These are phyloP conservation scores for Drosophila villosipedis DNA, from an alignment of 2,888 invertebrate species.

Conservation along the genomic window DNA sequence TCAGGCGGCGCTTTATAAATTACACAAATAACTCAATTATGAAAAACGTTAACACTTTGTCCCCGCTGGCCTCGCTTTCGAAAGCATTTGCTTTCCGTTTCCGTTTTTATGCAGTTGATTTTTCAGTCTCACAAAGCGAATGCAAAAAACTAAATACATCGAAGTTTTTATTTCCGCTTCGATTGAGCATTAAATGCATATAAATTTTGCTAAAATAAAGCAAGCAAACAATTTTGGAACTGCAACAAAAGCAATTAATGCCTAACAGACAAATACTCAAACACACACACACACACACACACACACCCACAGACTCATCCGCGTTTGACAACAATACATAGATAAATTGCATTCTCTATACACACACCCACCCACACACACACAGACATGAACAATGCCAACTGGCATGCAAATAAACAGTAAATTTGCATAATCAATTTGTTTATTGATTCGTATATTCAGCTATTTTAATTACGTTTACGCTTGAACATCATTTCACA, in stretches of 20 bases:
- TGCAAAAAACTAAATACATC: conserved; percentile 18
- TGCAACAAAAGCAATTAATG: conserved; percentile 75
- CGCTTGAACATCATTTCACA: conserved; percentile 38
- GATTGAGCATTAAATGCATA: conserved; percentile 74
- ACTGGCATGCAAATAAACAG: conserved; percentile 68
- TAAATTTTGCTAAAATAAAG: conserved; percentile 58
- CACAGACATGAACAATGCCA: conserved; percentile 41
- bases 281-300: background rate
- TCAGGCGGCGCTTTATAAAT: conserved; percentile 59
- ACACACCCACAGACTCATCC: background rate
- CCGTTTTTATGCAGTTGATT: conserved; percentile 57
- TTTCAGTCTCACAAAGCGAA: conserved; percentile 31
- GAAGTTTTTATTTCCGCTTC: conserved; percentile 71
- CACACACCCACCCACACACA: background rate
- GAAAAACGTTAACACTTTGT: conserved; percentile 33
- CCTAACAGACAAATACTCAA: conserved; percentile 49
- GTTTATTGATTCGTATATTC: conserved; percentile 76
- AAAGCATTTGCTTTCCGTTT: conserved; percentile 71
- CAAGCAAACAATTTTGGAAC: conserved; percentile 47
- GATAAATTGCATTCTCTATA: conserved; percentile 26
- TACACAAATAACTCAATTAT: conserved; percentile 74
- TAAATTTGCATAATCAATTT: conserved; percentile 80
- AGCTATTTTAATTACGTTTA: conserved; percentile 75
- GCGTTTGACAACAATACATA: conserved; percentile 12
- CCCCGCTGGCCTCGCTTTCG: conserved; percentile 3